phyloP scores from a whole-genome alignment of 2,797 vertebrate genomes.

The Scolopax bukidnonensis region DNA sequence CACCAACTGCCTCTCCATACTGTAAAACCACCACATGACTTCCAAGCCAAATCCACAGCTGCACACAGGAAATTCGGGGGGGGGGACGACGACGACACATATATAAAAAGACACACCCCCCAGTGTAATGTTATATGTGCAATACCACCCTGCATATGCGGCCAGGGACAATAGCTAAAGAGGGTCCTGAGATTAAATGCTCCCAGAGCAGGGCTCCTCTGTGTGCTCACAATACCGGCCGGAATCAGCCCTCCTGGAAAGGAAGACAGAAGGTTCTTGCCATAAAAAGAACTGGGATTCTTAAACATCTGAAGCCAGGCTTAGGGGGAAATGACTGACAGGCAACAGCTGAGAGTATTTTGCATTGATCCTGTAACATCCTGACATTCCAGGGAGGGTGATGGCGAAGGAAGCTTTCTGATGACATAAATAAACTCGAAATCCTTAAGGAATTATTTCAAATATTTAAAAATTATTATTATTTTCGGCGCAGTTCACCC shows the following conservation, averaged over 20 bases:
- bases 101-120: background rate
- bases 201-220: background rate
- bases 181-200: background rate
- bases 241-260: constrained; percentile 46
- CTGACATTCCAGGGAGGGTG: constrained; percentile 61
- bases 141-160: background rate
- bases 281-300: constrained; percentile 89
- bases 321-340: constrained; percentile 84
- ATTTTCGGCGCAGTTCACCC: background rate
- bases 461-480: background rate
- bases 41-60: constrained; percentile 24
- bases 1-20: constrained; percentile 5
- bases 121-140: background rate
- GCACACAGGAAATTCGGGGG: background rate
- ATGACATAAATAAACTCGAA: constrained; percentile 47
- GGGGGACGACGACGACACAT: too few species aligned
- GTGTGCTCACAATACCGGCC: constrained; percentile 23
- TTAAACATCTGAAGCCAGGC: constrained; percentile 84
- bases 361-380: constrained; percentile 76
- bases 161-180: background rate
- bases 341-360: constrained; percentile 86
- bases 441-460: background rate
- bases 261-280: constrained; percentile 54
- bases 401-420: constrained; percentile 32
- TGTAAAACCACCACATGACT: constrained; percentile 1